Percentiles rank a stretch among this genome's conserved stretches.
Conservation (phyloP, 2,797 vertebrate species). For the Sylvia borin region DNA sequence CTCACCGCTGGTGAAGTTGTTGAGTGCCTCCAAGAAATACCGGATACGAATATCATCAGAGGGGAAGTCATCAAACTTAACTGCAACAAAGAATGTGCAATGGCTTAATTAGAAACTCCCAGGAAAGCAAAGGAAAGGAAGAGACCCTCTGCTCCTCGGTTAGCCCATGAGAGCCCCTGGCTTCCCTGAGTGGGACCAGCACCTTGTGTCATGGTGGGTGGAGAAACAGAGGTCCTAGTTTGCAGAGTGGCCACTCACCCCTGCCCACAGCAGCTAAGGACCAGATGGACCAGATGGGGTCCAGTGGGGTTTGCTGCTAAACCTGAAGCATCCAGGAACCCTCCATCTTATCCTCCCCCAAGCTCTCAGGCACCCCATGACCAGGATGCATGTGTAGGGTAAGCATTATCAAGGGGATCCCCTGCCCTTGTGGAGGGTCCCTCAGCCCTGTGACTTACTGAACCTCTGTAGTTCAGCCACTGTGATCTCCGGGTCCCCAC, state of each 20-base stretch:
- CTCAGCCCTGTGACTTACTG: conserved; percentile 81
- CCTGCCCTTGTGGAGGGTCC: background rate
- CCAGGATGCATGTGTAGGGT: background rate
- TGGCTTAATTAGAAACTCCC: background rate
- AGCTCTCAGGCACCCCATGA: background rate
- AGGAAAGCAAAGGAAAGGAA: background rate
- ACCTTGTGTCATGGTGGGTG: background rate
- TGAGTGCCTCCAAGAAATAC: conserved; percentile 91
- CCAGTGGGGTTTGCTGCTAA: background rate
- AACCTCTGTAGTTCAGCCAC: conserved; percentile 88
- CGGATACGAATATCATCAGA: conserved; percentile 83
- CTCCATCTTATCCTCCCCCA: background rate
- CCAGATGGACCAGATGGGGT: background rate
- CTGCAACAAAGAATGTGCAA: conserved; percentile 53
- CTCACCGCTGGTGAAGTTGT: conserved; percentile 93
- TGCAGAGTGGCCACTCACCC: background rate
- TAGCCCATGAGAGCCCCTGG: background rate
- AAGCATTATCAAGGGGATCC: fast-evolving
- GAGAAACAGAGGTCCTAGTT: background rate
- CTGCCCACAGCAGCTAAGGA: background rate
- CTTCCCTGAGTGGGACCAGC: background rate
- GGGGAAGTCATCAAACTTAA: conserved; percentile 88
- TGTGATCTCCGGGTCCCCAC: conserved; percentile 91
- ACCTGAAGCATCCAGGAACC: background rate
- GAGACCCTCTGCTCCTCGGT: background rate